Conservation (phyloP, 2,113 vertebrate species). For the Bufo gargarizans region DNA sequence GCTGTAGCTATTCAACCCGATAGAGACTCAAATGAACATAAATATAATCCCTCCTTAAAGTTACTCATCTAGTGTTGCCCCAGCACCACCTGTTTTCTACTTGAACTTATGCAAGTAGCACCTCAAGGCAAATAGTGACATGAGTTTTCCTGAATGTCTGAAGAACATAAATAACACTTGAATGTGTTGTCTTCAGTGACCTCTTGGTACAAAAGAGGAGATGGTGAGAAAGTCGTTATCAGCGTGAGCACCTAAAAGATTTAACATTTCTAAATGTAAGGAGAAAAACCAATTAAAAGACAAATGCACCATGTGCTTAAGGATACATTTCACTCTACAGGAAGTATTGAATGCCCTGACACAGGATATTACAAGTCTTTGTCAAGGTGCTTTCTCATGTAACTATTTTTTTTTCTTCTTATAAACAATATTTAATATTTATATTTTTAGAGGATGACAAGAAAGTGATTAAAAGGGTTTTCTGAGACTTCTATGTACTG, state of each 20-base stretch:
- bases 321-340: conserved; percentile 25
- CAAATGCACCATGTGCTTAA: not conserved
- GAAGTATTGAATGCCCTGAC: conserved; percentile 6
- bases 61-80: not conserved
- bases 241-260: not conserved
- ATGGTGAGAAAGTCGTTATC: conserved; percentile 11
- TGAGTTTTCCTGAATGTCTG: not conserved
- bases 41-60: not conserved
- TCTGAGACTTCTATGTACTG: too few species aligned
- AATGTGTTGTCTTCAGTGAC: conserved; percentile 24
- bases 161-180: conserved; percentile 36
- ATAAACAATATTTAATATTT: not conserved
- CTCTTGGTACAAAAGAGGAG: not conserved
- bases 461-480: not conserved
- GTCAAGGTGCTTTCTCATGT: not conserved
- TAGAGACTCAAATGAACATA: not conserved
- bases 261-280: not conserved
- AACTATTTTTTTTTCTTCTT: not conserved
- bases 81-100: conserved; percentile 44
- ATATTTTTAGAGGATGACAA: not conserved
- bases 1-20: not conserved
- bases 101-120: not conserved
- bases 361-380: not conserved
- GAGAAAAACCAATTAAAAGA: not conserved
- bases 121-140: conserved; percentile 14